phyloP scores from a whole-genome alignment of 2,888 invertebrate genomes.

The Drosophila quasianomalipes region DNA sequence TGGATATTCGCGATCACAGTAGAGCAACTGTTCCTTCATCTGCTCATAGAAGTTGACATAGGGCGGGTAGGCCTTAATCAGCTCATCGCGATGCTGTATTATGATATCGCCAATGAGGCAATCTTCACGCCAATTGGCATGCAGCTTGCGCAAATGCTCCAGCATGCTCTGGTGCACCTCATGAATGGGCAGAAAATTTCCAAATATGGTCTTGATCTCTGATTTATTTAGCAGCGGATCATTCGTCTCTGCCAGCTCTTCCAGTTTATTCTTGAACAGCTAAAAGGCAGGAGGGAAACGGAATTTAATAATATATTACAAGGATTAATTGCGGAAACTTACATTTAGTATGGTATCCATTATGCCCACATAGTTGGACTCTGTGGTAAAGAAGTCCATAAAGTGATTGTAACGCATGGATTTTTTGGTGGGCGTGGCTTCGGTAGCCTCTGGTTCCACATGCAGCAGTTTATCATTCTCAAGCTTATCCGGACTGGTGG shows the following conservation, averaged over 20 bases:
- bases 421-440: conserved; percentile 83
- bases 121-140: conserved; percentile 94
- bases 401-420: conserved; percentile 86
- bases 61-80: conserved; percentile 97
- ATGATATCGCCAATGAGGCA: conserved; percentile 94
- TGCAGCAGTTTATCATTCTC: conserved; percentile 82
- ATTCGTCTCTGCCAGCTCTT: conserved; percentile 92
- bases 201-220: conserved; percentile 97
- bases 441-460: conserved; percentile 77
- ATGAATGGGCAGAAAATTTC: conserved; percentile 97
- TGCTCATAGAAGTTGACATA: conserved; percentile 99
- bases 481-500: conserved; percentile 91
- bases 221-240: conserved; percentile 93
- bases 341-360: conserved; percentile 96
- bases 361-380: conserved; percentile 98
- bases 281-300: conserved; percentile 84
- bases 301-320: background rate
- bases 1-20: conserved; percentile 96
- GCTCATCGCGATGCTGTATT: conserved; percentile 93
- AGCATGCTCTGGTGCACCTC: conserved; percentile 94
- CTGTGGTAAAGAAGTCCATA: conserved; percentile 97
- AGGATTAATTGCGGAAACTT: conserved; percentile 72
- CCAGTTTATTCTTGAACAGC: conserved; percentile 97
- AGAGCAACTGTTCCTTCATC: conserved; percentile 96
- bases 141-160: conserved; percentile 86